phyloP scores from a whole-genome alignment of 2,797 vertebrate species.

The Mycteria americana region DNA sequence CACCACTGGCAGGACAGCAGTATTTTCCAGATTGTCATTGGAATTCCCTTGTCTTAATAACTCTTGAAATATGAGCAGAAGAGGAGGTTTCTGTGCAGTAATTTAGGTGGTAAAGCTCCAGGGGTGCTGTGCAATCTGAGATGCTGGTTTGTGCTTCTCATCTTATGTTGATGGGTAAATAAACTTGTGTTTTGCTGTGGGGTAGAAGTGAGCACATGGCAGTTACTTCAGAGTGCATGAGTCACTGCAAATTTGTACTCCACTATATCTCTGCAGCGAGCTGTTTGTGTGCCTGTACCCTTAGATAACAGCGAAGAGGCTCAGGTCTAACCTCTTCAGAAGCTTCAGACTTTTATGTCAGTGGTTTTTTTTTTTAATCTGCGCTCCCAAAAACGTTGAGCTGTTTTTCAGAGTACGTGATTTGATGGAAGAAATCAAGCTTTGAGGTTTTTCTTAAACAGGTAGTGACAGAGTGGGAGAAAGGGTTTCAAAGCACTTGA shows the following conservation, averaged over 20 bases:
- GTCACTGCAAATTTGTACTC: constrained; percentile 49
- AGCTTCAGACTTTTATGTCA: constrained; percentile 35
- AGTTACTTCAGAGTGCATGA: neutral
- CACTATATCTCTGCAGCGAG: neutral
- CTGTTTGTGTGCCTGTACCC: constrained; percentile 28
- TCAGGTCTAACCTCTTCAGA: constrained; percentile 31
- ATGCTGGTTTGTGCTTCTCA: neutral
- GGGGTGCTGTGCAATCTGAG: neutral
- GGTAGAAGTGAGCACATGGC: neutral
- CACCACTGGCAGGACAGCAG: neutral
- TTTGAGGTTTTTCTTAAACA: constrained; percentile 57
- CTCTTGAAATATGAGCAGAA: neutral
- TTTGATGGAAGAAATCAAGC: constrained; percentile 28
- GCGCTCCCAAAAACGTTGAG: neutral
- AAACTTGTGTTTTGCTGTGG: neutral
- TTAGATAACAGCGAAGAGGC: neutral
- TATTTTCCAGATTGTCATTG: neutral
- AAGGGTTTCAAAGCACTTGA: constrained; percentile 43
- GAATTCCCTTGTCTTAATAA: neutral
- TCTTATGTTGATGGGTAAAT: neutral
- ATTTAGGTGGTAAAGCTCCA: neutral
- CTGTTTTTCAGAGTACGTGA: constrained; percentile 15
- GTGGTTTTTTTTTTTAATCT: constrained; percentile 6
- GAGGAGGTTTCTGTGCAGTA: neutral
- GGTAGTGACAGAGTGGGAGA: neutral